phyloP scores from a whole-genome alignment of 2,888 invertebrate species.

The Agonopterix arenella region DNA sequence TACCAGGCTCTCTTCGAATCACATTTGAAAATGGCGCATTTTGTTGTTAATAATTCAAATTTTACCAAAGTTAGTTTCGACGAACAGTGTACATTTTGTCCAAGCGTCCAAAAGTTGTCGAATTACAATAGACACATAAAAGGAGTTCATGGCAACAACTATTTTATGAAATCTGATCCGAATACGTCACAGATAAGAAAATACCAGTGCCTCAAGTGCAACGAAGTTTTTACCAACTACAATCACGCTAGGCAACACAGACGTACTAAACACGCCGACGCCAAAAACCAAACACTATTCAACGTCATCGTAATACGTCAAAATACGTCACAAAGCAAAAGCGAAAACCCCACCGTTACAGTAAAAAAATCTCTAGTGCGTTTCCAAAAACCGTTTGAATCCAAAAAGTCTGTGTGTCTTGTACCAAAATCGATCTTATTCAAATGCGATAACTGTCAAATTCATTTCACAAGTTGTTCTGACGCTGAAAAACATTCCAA shows the following conservation, averaged over 20 bases:
- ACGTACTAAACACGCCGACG: conserved; percentile 4
- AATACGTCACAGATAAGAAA: background rate
- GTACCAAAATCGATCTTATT: conserved; percentile 29
- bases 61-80: background rate
- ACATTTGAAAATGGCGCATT: background rate
- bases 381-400: background rate
- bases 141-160: background rate
- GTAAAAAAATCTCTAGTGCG: background rate
- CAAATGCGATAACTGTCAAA: conserved; percentile 26
- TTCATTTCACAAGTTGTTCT: conserved; percentile 23
- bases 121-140: background rate
- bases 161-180: background rate
- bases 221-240: conserved; percentile 4
- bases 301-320: conserved; percentile 3
- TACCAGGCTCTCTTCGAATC: too few species aligned
- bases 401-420: conserved; percentile 2
- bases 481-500: conserved; percentile 14
- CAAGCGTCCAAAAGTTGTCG: background rate
- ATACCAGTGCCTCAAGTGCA: conserved; percentile 14
- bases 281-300: conserved; percentile 1
- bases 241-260: conserved; percentile 9
- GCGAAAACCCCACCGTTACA: background rate
- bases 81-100: background rate
- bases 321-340: background rate
- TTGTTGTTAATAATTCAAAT: background rate